Conservation (phyloP, 2,797 vertebrate genomes). For the Crocidura indochinensis region DNA sequence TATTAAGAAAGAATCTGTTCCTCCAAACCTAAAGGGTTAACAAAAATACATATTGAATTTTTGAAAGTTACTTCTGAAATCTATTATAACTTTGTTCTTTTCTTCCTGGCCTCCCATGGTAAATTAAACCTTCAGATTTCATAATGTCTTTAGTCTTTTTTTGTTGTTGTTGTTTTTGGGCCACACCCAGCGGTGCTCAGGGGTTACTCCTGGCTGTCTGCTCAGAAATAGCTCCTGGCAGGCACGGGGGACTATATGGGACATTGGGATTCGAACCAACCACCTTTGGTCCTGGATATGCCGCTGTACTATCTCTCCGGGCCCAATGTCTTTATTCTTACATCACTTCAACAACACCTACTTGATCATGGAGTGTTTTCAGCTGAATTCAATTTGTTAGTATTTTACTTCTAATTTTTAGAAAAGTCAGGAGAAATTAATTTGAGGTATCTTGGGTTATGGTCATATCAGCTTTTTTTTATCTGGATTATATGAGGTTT, state of each 20-base stretch:
- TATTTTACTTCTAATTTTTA: slow-evolving; percentile 3
- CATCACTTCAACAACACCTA: neutral
- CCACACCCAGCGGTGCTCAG: no score
- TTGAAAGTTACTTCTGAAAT: neutral
- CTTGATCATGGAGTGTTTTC: neutral
- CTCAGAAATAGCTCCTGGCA: no score
- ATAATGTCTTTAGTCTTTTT: neutral
- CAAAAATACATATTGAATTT: neutral
- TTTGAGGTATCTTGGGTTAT: neutral
- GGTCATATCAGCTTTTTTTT: neutral
- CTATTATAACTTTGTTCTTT: neutral
- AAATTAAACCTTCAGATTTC: neutral
- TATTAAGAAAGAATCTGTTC: neutral
- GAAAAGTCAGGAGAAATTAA: neutral
- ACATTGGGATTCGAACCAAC: no score
- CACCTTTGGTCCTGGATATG: no score
- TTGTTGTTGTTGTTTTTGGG: no score
- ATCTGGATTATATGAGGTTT: neutral
- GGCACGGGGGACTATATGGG: no score
- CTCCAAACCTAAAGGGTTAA: neutral
- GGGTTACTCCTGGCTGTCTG: no score
- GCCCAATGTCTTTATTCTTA: neutral
- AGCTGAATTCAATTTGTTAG: neutral
- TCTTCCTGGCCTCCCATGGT: neutral
- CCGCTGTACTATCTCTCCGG: no score